These are phyloP conservation scores for Morpho achilles DNA, from an alignment of 2,888 invertebrate species.

Conservation along the genomic window DNA sequence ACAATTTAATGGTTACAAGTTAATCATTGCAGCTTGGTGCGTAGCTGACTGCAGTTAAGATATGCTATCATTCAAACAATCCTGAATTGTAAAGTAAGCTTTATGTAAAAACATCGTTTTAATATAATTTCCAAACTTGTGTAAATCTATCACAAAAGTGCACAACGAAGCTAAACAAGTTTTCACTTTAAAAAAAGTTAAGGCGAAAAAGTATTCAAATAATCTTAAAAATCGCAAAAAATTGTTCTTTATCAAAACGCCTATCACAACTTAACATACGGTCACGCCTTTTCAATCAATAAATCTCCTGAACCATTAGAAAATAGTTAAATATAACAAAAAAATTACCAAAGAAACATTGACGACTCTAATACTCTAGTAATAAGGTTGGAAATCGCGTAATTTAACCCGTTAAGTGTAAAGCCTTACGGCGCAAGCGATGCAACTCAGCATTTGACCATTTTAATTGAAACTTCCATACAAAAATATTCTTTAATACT, in stretches of 20 bases:
- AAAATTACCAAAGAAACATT: slow-evolving; percentile 2
- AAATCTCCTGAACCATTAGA: slow-evolving; percentile 16
- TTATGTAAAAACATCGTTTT: no score
- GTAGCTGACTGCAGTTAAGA: no score
- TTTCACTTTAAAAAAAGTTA: no score
- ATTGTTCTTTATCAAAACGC: slow-evolving; percentile 17
- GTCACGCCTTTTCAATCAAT: slow-evolving; percentile 22
- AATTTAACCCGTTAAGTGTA: slow-evolving; percentile 6
- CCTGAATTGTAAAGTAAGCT: no score
- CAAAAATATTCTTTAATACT: neutral
- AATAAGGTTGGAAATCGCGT: slow-evolving; percentile 15
- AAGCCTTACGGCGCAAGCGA: slow-evolving; percentile 13
- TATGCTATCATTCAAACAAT: no score
- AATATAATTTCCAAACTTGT: no score
- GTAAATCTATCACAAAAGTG: no score
- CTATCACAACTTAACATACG: slow-evolving; percentile 22
- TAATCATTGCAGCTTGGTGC: no score
- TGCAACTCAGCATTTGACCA: slow-evolving; percentile 10
- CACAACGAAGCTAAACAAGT: no score
- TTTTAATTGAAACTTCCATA: neutral
- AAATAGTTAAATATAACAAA: slow-evolving; percentile 10
- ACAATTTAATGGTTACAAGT: no score
- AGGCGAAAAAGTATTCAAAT: no score
- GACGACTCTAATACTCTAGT: slow-evolving; percentile 2
- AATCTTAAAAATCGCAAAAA: neutral